These are phyloP conservation scores for Ectemnius cavifrons DNA, from an alignment of 2,888 invertebrate genomes.

Conservation along the genomic window DNA sequence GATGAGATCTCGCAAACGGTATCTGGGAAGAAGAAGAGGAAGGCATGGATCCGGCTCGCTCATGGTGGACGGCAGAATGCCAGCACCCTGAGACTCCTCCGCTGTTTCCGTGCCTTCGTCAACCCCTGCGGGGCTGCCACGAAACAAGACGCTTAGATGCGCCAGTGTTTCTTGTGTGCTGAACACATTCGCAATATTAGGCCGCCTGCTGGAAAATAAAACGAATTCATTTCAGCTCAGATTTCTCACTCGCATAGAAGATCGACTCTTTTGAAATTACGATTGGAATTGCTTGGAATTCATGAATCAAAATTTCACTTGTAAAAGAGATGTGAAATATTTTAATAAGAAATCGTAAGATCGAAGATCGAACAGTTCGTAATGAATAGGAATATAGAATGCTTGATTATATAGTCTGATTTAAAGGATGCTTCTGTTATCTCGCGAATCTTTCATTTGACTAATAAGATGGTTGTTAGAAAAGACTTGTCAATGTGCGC, in stretches of 20 bases:
- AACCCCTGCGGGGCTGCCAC: conserved; percentile 23
- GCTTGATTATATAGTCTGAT: too few relatives aligned
- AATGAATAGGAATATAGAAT: too few relatives aligned
- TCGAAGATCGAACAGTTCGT: too few relatives aligned
- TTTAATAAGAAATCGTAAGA: too few relatives aligned
- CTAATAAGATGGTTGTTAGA: too few relatives aligned
- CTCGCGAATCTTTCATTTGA: too few relatives aligned
- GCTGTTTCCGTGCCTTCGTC: conserved; percentile 21
- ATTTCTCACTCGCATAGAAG: not conserved
- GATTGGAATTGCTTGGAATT: not conserved
- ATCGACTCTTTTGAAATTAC: not conserved
- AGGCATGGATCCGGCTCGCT: conserved; percentile 76
- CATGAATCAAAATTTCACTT: not conserved
- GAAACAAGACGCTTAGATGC: conserved; percentile 29
- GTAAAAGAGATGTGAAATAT: too few relatives aligned
- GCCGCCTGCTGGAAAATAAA: conserved; percentile 12
- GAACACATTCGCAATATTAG: not conserved
- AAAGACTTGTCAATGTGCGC: too few relatives aligned
- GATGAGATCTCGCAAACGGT: conserved; percentile 87
- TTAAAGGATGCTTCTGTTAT: too few relatives aligned
- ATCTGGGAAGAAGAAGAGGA: conserved; percentile 82
- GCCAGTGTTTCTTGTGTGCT: conserved; percentile 9
- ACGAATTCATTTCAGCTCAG: conserved; percentile 4
- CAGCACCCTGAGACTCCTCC: conserved; percentile 30
- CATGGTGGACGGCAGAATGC: conserved; percentile 58